Base-by-base conservation (phyloP, 2,888 invertebrate species). In the Hemicrepidius hirtus region DNA sequence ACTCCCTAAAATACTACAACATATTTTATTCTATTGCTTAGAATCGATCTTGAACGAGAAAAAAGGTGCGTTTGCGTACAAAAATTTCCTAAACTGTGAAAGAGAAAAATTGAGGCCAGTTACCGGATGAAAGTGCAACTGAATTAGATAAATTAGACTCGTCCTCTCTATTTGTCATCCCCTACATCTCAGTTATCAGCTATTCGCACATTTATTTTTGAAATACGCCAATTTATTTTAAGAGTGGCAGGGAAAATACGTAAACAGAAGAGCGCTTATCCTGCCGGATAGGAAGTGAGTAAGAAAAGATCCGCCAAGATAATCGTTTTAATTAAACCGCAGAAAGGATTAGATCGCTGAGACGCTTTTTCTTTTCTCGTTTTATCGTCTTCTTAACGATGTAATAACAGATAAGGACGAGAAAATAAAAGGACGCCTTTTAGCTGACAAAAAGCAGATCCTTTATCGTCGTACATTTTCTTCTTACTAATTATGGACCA, bases 301-400 rank as follows among this genome's bases (percentile, higher is more conserved):
- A 60, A 46, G 53, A 50, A 67, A 62, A 60, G 60, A 71, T 68
- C 49, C 37, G 21, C 13, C 46, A 13, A 68, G 72, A 72, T 67
- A 72, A 68, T 72, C 62, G 41, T 62, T 68, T 72, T 72, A 72
- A 72, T 72, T 72, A 72, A 72, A 72, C 72, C 72, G 21, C 72
- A 68, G 66, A 71, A 72, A 72, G 68, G 72, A 72, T 72, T 72
- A 72, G 62, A 63, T 62, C 53, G 40, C 41, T 18, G 57, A 68
- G 40, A 57, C 72, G 60, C 66, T 67, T 67, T 72, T 62, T 60
- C 67, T 68, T 72, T 72, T 63, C 49, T 55, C 37, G 40, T 63
- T 72, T 72, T 72, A 72, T 72, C 68, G 72, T 63, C 68, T 68
- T 63, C 68, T 55, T 68, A 68, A 72, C 72, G 72, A 72, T 72